Evolutionary conservation across 2,113 vertebrate species (phyloP), one percentile per base, ranked within the genome.

Genomic region (Burhinus bistriatus): DNA sequence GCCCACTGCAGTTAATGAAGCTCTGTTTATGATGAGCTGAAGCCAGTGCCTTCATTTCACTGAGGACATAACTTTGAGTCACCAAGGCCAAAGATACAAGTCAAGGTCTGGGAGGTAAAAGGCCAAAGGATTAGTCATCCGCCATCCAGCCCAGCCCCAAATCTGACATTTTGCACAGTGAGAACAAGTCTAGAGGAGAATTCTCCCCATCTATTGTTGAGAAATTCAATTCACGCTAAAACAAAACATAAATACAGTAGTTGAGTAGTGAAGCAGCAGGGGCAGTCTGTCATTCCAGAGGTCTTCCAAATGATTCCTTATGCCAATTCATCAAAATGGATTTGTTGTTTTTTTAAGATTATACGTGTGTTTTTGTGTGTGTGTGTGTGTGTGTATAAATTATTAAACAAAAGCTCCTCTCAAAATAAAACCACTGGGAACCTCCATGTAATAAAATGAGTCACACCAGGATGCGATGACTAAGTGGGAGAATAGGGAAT

Each of bases 401-500:
- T 97, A 97, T 95, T 96, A 98, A 98, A 98, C 96, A 97, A 97
- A 98, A 97, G 93, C 96, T 97, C 88, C 95, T 97, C 98, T 97
- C 97, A 97, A 98, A 98, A 98, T 97, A 98, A 97, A 98, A 97
- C 97, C 98, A 97, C 96, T 98, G 98, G 99, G 99, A 99, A 99
- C 98, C 98, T 99, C 98, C 98, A 94, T 98, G 97, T 98, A 98
- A 98, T 97, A 97, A 98, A 98, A 98, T 98, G 97, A 98, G 96
- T 98, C 98, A 98, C 97, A 97, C 97, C 98, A 98, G 99, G 98
- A 97, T 98, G 66, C 51, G 98, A 98, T 99, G 99, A 99, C 98
- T 99, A 99, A 99, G 98, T 97, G 98, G 91, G 97, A 98, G 98
- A 96, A 97, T 58, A 98, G 98, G 99, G 99, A 99, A 99, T 99